phyloP scores from a whole-genome alignment of 1,140 invertebrate genomes.

The Drosophila guanche region DNA sequence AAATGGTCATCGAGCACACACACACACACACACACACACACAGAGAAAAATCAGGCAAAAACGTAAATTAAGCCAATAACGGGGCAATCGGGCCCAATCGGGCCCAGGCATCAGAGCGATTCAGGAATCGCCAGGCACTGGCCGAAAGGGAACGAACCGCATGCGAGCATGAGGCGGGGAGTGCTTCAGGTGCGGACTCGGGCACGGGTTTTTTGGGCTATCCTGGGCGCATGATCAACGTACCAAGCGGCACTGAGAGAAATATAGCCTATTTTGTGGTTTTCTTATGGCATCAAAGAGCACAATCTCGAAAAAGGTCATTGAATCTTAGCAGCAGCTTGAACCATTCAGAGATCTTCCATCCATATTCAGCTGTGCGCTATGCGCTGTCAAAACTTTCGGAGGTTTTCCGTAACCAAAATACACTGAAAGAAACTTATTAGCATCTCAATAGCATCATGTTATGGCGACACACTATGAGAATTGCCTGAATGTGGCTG shows the following conservation, averaged over 20 bases:
- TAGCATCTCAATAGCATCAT: too few species aligned
- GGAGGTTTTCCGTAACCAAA: too few species aligned
- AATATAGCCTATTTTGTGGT: neutral
- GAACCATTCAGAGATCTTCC: too few species aligned
- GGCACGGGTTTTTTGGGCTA: neutral
- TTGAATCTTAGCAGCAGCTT: too few species aligned
- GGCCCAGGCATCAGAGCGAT: slow-evolving; percentile 26
- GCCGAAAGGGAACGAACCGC: slow-evolving; percentile 27
- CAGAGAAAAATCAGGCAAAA: slow-evolving; percentile 58
- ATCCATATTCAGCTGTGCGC: too few species aligned
- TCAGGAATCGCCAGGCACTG: slow-evolving; percentile 31
- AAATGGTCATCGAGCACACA: too few species aligned
- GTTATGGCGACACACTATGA: neutral
- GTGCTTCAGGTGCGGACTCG: neutral
- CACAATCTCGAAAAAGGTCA: neutral
- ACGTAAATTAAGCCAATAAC: slow-evolving; percentile 79
- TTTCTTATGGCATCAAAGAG: neutral
- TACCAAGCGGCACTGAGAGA: slow-evolving; percentile 16
- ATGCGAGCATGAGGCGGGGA: slow-evolving; percentile 19
- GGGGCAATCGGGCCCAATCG: slow-evolving; percentile 20
- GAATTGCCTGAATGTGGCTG: neutral
- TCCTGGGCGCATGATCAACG: slow-evolving; percentile 56
- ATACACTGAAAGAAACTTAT: too few species aligned
- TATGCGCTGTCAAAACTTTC: too few species aligned
- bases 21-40: slow-evolving; percentile 1